A percentile compares a stretch with the other conserved stretches of the same genome.
phyloP scores from a whole-genome alignment of 2,797 vertebrate genomes.

The Etheostoma perlongum region DNA sequence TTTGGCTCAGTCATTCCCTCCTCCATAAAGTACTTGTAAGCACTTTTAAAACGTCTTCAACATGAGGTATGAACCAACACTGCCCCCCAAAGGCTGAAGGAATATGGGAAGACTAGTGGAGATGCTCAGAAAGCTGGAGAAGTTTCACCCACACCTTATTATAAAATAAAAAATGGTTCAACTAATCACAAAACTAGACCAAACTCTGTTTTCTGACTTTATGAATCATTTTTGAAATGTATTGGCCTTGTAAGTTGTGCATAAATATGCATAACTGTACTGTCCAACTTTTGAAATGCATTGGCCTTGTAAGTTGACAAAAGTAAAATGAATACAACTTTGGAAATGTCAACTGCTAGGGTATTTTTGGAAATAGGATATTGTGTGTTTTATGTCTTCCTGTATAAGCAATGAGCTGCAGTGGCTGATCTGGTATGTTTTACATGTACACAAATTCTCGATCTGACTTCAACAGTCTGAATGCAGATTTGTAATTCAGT shows the following conservation, averaged over 20 bases:
- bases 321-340: constrained; percentile 2
- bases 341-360: background rate
- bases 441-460: background rate
- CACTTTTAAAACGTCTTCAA: constrained; percentile 53
- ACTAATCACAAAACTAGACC: background rate
- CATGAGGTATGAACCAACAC: constrained; percentile 79
- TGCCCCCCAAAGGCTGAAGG: constrained; percentile 80
- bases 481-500: constrained; percentile 10
- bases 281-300: background rate
- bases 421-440: constrained; percentile 9
- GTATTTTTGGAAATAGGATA: background rate
- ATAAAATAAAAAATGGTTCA: background rate
- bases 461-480: constrained; percentile 18
- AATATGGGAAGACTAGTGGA: constrained; percentile 8
- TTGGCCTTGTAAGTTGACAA: background rate
- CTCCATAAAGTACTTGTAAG: constrained; percentile 60
- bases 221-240: background rate
- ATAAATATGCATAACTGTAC: too few relatives aligned
- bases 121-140: constrained; percentile 8
- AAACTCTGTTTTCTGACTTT: background rate
- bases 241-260: background rate
- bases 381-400: background rate
- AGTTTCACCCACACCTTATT: background rate
- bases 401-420: constrained; percentile 5
- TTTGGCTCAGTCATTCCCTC: constrained; percentile 57